Conservation (phyloP, 2,113 vertebrate genomes). For the Pachypanchax playfairii region DNA sequence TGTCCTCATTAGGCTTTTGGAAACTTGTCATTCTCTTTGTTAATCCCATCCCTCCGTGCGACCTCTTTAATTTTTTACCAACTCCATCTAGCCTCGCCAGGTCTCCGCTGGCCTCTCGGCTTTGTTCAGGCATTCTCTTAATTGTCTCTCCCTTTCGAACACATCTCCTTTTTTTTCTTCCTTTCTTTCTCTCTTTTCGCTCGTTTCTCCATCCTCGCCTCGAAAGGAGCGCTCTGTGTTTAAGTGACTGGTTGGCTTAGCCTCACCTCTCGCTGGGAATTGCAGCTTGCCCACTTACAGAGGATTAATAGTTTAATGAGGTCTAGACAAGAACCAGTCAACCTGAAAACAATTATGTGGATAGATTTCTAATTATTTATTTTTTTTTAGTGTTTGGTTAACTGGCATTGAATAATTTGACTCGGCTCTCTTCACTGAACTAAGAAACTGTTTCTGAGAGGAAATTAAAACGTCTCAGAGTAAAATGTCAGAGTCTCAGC, state of each 20-base stretch:
- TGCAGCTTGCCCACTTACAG: slow-evolving; percentile 63
- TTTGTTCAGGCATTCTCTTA: slow-evolving; percentile 36
- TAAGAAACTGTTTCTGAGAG: slow-evolving; percentile 36
- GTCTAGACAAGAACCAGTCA: slow-evolving; percentile 70
- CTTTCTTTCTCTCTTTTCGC: slow-evolving; percentile 13
- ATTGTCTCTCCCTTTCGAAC: slow-evolving; percentile 12
- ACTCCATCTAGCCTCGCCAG: slow-evolving; percentile 20
- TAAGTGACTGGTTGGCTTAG: slow-evolving; percentile 61
- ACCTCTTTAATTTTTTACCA: slow-evolving; percentile 22
- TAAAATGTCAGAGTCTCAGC: slow-evolving; percentile 51
- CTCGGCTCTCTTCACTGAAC: slow-evolving; percentile 34
- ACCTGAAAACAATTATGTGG: slow-evolving; percentile 72
- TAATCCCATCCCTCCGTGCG: slow-evolving; percentile 1
- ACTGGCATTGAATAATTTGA: slow-evolving; percentile 74
- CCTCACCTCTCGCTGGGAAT: slow-evolving; percentile 47
- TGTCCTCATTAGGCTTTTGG: slow-evolving; percentile 34
- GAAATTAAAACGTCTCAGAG: slow-evolving; percentile 55
- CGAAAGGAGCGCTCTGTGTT: slow-evolving; percentile 47
- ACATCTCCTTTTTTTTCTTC: slow-evolving; percentile 12
- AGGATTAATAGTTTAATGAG: slow-evolving; percentile 78
- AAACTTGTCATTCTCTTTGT: slow-evolving; percentile 30
- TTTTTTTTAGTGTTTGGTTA: slow-evolving; percentile 62
- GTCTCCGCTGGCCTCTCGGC: slow-evolving; percentile 15
- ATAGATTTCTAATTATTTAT: slow-evolving; percentile 74
- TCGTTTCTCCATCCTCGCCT: slow-evolving; percentile 26